Evolutionary conservation across 2,797 vertebrate species (phyloP).

Genomic region (Fistularia commersonii): DNA sequence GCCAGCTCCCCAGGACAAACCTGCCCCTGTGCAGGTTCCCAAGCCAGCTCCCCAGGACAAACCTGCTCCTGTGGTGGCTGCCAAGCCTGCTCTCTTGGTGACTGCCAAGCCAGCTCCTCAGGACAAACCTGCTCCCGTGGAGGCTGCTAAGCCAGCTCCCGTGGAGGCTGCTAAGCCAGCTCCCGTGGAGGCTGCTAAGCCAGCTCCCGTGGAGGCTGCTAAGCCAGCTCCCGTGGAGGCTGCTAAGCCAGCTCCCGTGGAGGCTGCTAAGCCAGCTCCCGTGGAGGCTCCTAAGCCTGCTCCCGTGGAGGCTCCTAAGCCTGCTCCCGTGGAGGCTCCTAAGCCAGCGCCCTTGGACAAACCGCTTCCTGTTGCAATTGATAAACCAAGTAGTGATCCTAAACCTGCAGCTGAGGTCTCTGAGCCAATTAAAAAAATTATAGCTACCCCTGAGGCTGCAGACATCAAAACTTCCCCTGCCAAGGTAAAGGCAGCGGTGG

Average conservation of each 20-base stretch:
- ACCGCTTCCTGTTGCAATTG: background rate
- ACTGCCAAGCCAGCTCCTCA: background rate
- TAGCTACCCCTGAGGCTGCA: background rate
- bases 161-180: background rate
- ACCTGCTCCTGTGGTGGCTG: background rate
- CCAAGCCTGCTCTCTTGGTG: too few relatives aligned
- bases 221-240: background rate
- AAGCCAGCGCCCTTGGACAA: constrained; percentile 8
- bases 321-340: background rate
- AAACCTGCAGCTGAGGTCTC: background rate
- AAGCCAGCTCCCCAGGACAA: constrained; percentile 2
- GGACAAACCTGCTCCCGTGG: background rate
- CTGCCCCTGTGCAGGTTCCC: background rate
- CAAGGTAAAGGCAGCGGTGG: constrained; percentile 1
- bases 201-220: background rate
- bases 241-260: background rate
- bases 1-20: background rate
- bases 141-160: background rate
- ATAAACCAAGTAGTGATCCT: background rate
- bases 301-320: background rate
- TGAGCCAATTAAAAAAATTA: constrained; percentile 1
- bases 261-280: background rate
- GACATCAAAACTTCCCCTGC: constrained; percentile 11
- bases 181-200: background rate
- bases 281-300: background rate